Percentiles rank a stretch among this genome's conserved stretches.
Conservation (phyloP, 2,797 vertebrate genomes). For the Gallinago stenura region DNA sequence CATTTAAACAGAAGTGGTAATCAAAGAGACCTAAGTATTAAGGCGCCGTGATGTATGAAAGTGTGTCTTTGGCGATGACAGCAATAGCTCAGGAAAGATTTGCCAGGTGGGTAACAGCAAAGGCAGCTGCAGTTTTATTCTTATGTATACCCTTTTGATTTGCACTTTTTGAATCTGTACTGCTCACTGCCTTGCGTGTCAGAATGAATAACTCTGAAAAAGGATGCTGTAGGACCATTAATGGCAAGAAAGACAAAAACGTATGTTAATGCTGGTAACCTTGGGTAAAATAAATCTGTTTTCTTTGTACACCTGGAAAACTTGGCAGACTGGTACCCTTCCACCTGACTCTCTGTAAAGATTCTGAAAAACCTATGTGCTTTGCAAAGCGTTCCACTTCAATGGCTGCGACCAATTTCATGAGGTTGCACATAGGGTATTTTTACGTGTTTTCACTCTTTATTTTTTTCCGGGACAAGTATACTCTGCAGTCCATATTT, state of each 20-base stretch:
- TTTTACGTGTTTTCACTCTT: neutral
- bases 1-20: neutral
- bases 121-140: neutral
- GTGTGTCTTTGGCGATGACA: neutral
- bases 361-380: neutral
- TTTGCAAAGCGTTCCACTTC: neutral
- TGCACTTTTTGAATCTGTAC: neutral
- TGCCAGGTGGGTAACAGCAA: neutral
- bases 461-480: neutral
- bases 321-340: neutral
- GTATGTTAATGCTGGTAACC: neutral
- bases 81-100: neutral
- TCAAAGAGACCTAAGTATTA: neutral
- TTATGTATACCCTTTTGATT: neutral
- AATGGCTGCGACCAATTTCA: neutral
- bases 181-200: neutral
- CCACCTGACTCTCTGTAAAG: neutral
- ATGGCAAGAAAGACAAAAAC: neutral
- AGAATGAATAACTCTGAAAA: neutral
- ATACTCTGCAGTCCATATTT: neutral
- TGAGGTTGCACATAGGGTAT: neutral
- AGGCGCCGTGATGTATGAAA: neutral
- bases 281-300: neutral
- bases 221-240: neutral
- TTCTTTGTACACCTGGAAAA: neutral